Percentiles rank a stretch among this genome's conserved stretches.
phyloP scores from a whole-genome alignment of 2,113 vertebrate genomes.

The Eudyptes chrysolophus region DNA sequence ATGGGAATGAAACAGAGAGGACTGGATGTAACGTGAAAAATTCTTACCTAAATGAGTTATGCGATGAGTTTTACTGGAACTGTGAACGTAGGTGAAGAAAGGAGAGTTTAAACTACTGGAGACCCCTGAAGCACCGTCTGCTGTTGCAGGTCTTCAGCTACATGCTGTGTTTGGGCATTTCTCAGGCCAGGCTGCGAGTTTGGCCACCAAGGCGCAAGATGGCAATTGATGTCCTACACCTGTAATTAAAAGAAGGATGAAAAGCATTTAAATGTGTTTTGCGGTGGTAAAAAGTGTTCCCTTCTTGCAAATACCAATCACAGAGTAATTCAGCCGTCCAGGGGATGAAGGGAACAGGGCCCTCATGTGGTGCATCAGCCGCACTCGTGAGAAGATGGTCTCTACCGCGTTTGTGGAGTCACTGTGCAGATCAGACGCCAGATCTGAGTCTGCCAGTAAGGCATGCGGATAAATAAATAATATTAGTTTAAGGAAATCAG shows the following conservation, averaged over 20 bases:
- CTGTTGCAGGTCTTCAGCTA: neutral
- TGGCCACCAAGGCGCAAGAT: neutral
- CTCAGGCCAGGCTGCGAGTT: neutral
- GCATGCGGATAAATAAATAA: neutral
- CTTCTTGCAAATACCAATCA: neutral
- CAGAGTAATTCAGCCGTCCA: neutral
- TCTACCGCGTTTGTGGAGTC: neutral
- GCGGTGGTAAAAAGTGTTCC: neutral
- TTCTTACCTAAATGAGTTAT: neutral
- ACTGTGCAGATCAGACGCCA: neutral
- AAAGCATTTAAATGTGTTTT: neutral
- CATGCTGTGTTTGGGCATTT: neutral
- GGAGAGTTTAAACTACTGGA: neutral
- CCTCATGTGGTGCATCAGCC: neutral
- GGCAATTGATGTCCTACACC: neutral
- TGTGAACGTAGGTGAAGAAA: neutral
- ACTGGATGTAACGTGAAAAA: neutral
- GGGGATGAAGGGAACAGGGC: neutral
- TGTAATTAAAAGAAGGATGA: neutral
- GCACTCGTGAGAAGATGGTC: neutral
- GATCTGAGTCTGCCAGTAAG: neutral
- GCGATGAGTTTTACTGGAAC: neutral
- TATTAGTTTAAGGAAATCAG: neutral
- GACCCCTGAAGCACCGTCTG: fast-evolving
- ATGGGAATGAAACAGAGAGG: neutral